Percentiles rank a stretch among this genome's conserved stretches.
Evolutionary conservation across 2,888 invertebrate species (phyloP).

Genomic region (Malachius bipustulatus): DNA sequence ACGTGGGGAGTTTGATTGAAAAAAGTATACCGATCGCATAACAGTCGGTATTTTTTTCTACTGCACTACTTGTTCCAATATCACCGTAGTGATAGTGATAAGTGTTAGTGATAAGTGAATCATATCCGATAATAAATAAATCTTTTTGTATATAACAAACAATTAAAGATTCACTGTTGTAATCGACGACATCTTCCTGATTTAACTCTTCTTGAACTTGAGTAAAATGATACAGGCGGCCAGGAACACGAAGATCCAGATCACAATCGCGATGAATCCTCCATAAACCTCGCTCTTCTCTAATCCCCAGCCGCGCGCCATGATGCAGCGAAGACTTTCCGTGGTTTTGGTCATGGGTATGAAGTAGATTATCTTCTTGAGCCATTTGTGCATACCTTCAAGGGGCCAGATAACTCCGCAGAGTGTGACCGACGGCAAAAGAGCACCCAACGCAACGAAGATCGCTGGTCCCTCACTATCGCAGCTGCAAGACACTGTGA

Average conservation of each 20-base stretch:
- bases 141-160: no score
- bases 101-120: no score
- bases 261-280: conserved; percentile 65
- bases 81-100: no score
- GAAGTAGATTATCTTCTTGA: conserved; percentile 56
- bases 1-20: no score
- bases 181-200: no score
- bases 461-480: conserved; percentile 78
- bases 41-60: no score
- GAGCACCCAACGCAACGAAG: conserved; percentile 74
- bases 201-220: conserved; percentile 74
- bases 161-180: no score
- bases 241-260: conserved; percentile 71
- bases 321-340: conserved; percentile 72
- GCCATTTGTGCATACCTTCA: conserved; percentile 74
- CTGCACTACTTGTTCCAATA: no score
- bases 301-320: conserved; percentile 75
- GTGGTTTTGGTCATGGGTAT: conserved; percentile 82
- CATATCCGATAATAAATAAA: no score
- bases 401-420: conserved; percentile 92
- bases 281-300: conserved; percentile 58
- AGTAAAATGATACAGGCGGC: conserved; percentile 60
- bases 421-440: conserved; percentile 72
- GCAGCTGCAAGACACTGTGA: conserved; percentile 67
- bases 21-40: no score